Conservation (phyloP, 2,797 vertebrate genomes). For the Pelodytes ibericus region DNA sequence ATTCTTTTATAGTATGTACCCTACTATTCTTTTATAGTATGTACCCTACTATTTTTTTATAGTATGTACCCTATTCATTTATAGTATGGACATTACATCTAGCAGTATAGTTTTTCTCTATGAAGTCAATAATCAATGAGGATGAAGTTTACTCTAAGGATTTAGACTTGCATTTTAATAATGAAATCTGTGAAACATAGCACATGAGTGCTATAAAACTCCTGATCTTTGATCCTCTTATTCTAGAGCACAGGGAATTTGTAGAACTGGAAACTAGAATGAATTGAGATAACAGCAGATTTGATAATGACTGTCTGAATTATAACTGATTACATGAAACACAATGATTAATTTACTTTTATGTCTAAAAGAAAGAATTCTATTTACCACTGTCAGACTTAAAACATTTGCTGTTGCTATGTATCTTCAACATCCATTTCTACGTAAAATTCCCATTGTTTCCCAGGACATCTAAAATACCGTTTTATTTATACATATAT, state of each 20-base stretch:
- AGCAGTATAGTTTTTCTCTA: too few relatives aligned
- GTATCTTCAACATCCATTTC: not conserved
- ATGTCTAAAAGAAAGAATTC: not conserved
- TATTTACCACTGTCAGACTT: slow-evolving; percentile 6
- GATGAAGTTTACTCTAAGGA: too few relatives aligned
- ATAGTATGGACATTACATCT: too few relatives aligned
- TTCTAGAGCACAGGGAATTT: not conserved
- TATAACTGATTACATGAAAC: too few relatives aligned
- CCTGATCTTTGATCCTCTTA: not conserved
- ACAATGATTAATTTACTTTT: not conserved
- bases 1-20: too few relatives aligned
- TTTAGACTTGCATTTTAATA: not conserved
- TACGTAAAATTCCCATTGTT: not conserved
- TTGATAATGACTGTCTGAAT: not conserved
- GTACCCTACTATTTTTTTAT: too few relatives aligned
- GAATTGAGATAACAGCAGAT: not conserved
- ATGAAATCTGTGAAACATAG: not conserved
- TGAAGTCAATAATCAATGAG: too few relatives aligned
- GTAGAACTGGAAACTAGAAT: not conserved
- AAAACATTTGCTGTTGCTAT: not conserved
- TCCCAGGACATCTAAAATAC: slow-evolving; percentile 5
- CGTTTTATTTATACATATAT: not conserved
- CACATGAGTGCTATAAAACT: not conserved
- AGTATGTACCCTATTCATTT: too few relatives aligned
- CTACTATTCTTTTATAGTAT: too few relatives aligned